These are phyloP conservation scores for Xerus inauris DNA, from an alignment of 2,113 vertebrate genomes.

Conservation along the genomic window DNA sequence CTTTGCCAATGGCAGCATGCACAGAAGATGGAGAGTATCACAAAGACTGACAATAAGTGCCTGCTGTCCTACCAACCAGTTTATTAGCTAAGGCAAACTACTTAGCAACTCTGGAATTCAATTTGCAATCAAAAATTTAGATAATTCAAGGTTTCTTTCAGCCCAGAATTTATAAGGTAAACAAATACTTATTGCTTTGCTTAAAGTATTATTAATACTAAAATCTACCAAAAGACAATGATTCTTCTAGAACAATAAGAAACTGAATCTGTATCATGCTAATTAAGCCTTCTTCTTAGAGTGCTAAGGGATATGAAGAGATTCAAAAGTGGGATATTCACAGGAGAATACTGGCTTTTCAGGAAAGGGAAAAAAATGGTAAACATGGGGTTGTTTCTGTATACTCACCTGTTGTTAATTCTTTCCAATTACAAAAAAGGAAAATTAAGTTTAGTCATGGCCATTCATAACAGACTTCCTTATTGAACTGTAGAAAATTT, in stretches of 20 bases:
- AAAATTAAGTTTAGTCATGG: not conserved
- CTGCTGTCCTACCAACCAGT: not conserved
- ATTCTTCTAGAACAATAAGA: not conserved
- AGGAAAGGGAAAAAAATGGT: not conserved
- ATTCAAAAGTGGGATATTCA: not conserved
- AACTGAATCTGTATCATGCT: not conserved
- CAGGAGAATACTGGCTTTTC: not conserved
- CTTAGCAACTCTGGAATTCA: not conserved
- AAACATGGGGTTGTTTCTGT: not conserved
- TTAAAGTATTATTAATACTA: slow-evolving; percentile 5
- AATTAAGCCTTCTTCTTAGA: not conserved
- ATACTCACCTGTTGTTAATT: not conserved
- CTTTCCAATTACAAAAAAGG: not conserved
- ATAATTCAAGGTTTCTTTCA: not conserved
- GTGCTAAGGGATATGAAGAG: not conserved
- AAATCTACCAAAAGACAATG: not conserved
- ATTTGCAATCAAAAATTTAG: not conserved
- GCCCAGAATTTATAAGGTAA: not conserved
- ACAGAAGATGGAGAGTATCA: not conserved
- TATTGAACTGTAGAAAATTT: not conserved
- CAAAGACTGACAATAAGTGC: not conserved
- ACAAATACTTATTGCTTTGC: not conserved
- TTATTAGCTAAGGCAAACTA: not conserved
- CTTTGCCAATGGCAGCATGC: not conserved
- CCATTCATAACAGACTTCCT: not conserved